These are phyloP conservation scores for Pardalotus punctatus DNA, from an alignment of 2,113 vertebrate species.

Conservation along the genomic window DNA sequence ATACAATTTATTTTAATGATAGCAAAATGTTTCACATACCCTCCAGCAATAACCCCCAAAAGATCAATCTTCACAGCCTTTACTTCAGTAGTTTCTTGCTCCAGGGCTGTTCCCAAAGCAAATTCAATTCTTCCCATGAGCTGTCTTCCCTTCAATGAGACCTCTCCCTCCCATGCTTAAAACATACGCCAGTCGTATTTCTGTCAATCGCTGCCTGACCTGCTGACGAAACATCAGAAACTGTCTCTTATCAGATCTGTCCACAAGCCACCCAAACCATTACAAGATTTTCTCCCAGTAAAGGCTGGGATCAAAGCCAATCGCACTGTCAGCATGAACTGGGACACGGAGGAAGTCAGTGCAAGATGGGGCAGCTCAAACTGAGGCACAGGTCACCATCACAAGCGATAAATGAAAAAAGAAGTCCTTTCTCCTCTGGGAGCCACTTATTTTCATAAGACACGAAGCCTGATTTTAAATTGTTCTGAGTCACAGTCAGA, in stretches of 20 bases:
- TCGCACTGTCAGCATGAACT: neutral
- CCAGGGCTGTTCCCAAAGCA: neutral
- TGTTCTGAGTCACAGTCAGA: neutral
- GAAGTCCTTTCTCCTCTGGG: constrained; percentile 11
- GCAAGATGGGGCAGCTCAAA: neutral
- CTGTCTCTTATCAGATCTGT: neutral
- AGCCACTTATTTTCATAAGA: constrained; percentile 12
- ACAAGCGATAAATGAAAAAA: neutral
- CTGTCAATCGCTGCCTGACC: neutral
- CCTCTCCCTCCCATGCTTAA: neutral
- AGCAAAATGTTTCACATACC: neutral
- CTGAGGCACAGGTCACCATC: neutral
- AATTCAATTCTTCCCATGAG: neutral
- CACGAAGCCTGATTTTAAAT: constrained; percentile 9
- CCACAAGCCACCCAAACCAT: neutral
- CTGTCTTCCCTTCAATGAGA: neutral
- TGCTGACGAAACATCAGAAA: neutral
- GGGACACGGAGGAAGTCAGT: neutral
- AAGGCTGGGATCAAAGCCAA: constrained; percentile 23
- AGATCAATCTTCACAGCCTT: neutral
- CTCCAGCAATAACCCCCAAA: neutral
- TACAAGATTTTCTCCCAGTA: neutral
- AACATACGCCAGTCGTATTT: fast-evolving
- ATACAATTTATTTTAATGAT: neutral
- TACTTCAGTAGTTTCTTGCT: neutral